phyloP scores from a whole-genome alignment of 2,113 vertebrate species.

The Phainopepla nitens region DNA sequence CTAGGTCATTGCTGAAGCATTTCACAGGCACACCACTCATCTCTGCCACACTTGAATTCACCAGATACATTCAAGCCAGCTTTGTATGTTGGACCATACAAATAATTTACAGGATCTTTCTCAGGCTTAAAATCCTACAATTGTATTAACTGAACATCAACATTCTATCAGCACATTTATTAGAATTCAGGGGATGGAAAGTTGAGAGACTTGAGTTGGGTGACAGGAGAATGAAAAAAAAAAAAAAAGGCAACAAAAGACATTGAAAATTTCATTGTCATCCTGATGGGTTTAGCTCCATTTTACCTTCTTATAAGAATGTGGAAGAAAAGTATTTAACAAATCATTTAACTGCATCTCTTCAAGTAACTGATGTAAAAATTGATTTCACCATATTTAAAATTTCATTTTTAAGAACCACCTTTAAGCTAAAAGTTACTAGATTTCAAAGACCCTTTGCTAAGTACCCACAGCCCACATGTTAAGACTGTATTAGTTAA shows the following conservation, averaged over 20 bases:
- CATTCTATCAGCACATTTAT: neutral
- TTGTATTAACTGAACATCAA: neutral
- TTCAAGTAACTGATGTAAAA: neutral
- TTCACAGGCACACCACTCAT: neutral
- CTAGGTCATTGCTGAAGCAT: neutral
- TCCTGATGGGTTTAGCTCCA: neutral
- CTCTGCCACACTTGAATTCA: neutral
- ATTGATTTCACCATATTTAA: neutral
- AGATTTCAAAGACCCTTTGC: neutral
- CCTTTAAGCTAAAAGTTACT: neutral
- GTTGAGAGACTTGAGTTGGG: neutral
- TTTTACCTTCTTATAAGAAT: neutral
- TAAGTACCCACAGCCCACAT: neutral
- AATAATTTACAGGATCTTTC: neutral
- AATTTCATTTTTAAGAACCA: neutral
- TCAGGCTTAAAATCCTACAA: neutral
- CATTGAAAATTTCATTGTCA: constrained; percentile 8
- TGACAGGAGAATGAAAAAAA: neutral
- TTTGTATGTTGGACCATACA: neutral
- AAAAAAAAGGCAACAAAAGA: neutral
- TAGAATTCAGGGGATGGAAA: neutral
- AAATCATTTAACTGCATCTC: constrained; percentile 13
- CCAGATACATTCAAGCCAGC: neutral
- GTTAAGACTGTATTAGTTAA: neutral
- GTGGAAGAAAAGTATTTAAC: neutral